These are phyloP conservation scores for Dilophus febrilis DNA, from an alignment of 2,888 invertebrate species.

Conservation along the genomic window DNA sequence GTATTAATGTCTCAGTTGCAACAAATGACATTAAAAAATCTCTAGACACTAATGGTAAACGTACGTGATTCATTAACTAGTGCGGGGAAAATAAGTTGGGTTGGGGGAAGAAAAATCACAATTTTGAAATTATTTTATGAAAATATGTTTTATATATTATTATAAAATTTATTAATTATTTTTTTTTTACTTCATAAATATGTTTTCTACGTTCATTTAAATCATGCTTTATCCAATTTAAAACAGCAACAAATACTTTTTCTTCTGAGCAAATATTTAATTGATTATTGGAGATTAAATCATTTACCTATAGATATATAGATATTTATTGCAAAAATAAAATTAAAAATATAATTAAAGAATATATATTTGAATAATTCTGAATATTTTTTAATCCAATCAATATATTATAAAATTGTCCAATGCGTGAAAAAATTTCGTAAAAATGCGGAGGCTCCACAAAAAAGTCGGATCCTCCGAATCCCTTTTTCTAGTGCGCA, in stretches of 20 bases:
- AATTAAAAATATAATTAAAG: too few relatives aligned
- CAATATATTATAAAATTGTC: too few relatives aligned
- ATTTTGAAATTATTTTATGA: not conserved
- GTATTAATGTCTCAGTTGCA: constrained; percentile 44
- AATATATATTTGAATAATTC: too few relatives aligned
- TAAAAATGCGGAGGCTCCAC: too few relatives aligned
- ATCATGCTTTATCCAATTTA: constrained; percentile 51
- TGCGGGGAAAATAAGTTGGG: too few relatives aligned
- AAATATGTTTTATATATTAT: too few relatives aligned
- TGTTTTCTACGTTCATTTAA: constrained; percentile 37
- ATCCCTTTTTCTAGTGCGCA: too few relatives aligned
- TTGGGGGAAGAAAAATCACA: not conserved
- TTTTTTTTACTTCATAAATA: constrained; percentile 33
- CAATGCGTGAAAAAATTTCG: too few relatives aligned
- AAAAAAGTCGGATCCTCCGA: too few relatives aligned
- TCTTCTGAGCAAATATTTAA: constrained; percentile 50
- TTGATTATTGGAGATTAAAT: constrained; percentile 46
- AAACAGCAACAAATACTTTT: constrained; percentile 44
- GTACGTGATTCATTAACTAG: constrained; percentile 45
- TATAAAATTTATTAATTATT: too few relatives aligned
- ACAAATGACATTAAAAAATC: constrained; percentile 50
- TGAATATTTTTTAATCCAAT: too few relatives aligned
- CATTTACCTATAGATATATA: constrained; percentile 39
- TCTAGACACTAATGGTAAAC: constrained; percentile 42
- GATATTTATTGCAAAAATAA: too few relatives aligned